Percentiles rank a stretch among this genome's conserved stretches.
phyloP scores from a whole-genome alignment of 2,797 vertebrate genomes.

The Agapornis canus region DNA sequence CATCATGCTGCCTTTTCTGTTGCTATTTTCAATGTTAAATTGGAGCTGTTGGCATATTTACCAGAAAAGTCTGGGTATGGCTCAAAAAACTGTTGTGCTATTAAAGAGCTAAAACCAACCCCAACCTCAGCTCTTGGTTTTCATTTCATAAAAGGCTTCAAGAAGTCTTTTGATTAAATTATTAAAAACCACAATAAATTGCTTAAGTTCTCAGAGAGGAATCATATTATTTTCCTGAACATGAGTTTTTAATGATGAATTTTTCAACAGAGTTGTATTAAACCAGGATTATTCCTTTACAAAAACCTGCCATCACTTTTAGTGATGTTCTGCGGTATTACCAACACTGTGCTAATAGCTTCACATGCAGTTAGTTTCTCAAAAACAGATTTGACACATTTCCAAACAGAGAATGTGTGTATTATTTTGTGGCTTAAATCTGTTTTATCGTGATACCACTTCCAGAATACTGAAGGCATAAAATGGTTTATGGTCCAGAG shows the following conservation, averaged over 20 bases:
- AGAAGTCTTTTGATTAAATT: background rate
- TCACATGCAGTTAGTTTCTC: background rate
- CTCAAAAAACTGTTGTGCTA: background rate
- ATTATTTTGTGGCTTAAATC: constrained; percentile 25
- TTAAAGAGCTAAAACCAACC: background rate
- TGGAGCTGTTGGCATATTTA: background rate
- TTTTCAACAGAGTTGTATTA: background rate
- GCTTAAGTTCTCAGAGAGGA: background rate
- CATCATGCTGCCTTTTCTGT: background rate
- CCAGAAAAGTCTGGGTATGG: background rate
- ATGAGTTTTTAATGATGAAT: background rate
- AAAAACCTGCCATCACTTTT: background rate
- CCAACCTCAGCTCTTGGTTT: background rate
- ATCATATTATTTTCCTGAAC: background rate
- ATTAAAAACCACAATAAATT: background rate
- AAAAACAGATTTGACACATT: constrained; percentile 3
- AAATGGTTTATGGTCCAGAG: constrained; percentile 41
- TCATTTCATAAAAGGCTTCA: background rate
- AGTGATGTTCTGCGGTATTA: background rate
- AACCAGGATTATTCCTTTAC: background rate
- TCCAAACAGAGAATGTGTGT: background rate
- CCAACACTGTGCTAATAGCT: background rate
- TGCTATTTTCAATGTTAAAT: background rate
- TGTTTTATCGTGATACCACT: constrained; percentile 18
- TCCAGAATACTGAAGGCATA: constrained; percentile 42